Base-by-base conservation (phyloP, 2,113 vertebrate genomes). In the Mobula hypostoma region DNA sequence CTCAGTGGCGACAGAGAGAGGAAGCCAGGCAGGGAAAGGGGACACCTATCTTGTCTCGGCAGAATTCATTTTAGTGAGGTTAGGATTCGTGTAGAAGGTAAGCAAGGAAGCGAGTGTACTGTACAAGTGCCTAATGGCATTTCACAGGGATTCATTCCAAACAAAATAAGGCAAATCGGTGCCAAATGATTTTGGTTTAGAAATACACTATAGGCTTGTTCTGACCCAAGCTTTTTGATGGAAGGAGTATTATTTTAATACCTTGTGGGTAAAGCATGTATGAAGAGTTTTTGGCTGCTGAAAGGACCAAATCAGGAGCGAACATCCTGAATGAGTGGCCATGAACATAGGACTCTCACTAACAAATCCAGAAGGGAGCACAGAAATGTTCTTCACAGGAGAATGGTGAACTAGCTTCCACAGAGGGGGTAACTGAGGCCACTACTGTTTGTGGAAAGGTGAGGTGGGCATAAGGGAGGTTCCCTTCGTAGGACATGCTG, bases 121-220 rank as follows among this genome's bases (percentile, higher is more conserved):
- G 91, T 93, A 76, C 17, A 74, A 93, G 91, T 61, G 27, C 56
- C 83, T 27, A 17, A 48, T 93, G 91, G 70, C 70, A 72, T 93
- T 93, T 93, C 36, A 76, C n/a, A 24, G 40, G 48, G 91, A 93
- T 93, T 93, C 56, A 36, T 76, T 93, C 91, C 91, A 93, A 93
- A 92, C 40, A 83, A 83, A 83, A 87, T 74, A 74, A 93, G 70
- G 21, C 68, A 40, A 74, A 74, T 40, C 68, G 27, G 27, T 93
- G 91, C 91, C 91, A 93, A 93, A 76, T 74, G 91, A 93, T 93
- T 93, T 56, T 93, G 91, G 91, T 74, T 93, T 93, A 72, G 32
- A 93, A 48, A 12, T 6, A 93, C 91, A 93, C 36, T 93, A 36
- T 27, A 93, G 70, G 68, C 70, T 93, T 93, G 91, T 93, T 93